These are phyloP conservation scores for Cercocebus atys DNA, from an alignment of 2,113 vertebrate genomes.

Conservation along the genomic window DNA sequence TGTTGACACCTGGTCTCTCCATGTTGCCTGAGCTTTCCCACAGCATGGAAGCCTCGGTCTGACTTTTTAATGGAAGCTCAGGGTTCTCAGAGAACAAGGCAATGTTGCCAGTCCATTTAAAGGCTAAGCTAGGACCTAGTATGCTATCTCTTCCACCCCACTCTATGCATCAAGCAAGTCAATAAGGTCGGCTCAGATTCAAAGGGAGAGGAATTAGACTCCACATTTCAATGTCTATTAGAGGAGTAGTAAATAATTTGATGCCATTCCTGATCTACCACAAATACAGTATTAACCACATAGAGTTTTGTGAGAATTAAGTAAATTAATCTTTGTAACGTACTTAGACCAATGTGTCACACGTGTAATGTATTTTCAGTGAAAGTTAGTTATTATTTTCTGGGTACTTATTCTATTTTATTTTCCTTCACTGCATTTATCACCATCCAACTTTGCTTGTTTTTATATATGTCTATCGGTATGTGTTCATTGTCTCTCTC, in stretches of 20 bases:
- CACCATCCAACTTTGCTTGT: background rate
- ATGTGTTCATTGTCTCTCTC: background rate
- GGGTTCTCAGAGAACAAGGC: background rate
- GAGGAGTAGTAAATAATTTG: background rate
- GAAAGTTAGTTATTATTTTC: background rate
- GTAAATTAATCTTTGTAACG: background rate
- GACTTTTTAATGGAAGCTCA: background rate
- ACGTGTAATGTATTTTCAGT: background rate
- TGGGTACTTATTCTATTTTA: background rate
- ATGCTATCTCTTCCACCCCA: background rate
- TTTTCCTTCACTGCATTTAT: background rate
- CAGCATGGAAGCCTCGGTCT: background rate
- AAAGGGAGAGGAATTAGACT: background rate
- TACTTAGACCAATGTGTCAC: background rate
- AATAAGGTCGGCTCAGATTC: background rate
- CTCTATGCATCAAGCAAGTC: background rate
- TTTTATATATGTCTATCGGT: background rate
- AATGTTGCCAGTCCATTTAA: background rate
- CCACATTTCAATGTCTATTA: background rate
- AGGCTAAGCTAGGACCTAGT: background rate
- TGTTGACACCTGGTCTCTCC: background rate
- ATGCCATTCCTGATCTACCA: background rate
- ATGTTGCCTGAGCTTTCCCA: background rate
- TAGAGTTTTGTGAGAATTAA: background rate
- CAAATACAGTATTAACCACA: background rate